Conservation (phyloP, 2,888 invertebrate species). For the Malthinus seriepunctatus region DNA sequence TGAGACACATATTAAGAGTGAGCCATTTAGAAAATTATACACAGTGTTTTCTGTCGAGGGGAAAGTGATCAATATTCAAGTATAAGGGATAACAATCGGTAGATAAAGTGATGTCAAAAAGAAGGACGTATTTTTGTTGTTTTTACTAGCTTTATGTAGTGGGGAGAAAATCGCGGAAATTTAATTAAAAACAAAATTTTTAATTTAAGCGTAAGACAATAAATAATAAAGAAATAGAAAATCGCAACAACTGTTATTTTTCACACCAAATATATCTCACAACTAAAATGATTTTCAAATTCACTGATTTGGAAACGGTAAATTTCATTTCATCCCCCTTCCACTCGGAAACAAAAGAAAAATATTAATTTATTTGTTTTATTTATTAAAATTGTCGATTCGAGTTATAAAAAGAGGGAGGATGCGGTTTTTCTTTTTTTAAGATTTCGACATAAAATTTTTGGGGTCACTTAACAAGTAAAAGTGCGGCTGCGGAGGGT, state of each 20-base stretch:
- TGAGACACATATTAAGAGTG: constrained; percentile 33
- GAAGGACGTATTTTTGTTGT: not conserved
- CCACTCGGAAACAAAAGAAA: constrained; percentile 30
- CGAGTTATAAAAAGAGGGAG: constrained; percentile 3
- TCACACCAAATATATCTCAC: constrained; percentile 39
- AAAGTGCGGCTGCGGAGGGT: constrained; percentile 13
- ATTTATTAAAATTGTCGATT: not conserved
- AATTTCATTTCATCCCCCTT: constrained; percentile 48
- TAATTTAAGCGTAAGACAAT: not conserved
- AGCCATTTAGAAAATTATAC: constrained; percentile 33
- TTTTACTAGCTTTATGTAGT: too few relatives aligned
- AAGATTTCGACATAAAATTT: constrained; percentile 12
- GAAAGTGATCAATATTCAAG: constrained; percentile 31
- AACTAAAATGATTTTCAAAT: constrained; percentile 40
- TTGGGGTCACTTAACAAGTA: constrained; percentile 22
- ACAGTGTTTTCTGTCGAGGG: constrained; percentile 31
- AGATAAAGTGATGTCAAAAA: not conserved
- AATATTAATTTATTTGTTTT: not conserved
- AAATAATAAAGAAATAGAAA: constrained; percentile 1
- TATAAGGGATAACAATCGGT: constrained; percentile 24
- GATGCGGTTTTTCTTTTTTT: constrained; percentile 13
- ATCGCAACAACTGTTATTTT: constrained; percentile 42
- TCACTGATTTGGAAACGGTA: constrained; percentile 46
- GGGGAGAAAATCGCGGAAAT: not conserved
- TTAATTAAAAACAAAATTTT: not conserved